These are phyloP conservation scores for Scelioninae gen. 2 DNA, from an alignment of 2,888 invertebrate genomes.

Conservation along the genomic window DNA sequence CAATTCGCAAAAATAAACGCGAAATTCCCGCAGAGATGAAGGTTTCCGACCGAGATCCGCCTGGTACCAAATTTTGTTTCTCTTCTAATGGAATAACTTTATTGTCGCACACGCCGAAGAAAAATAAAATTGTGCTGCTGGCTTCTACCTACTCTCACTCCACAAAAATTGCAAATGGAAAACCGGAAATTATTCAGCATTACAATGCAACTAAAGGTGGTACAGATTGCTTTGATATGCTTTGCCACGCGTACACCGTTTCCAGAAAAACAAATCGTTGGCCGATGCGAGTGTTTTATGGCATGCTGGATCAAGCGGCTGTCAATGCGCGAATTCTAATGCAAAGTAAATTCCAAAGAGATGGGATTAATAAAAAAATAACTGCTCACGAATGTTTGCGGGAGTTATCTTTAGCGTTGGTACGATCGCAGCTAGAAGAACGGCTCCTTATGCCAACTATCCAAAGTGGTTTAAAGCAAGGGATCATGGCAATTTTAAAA, in stretches of 20 bases:
- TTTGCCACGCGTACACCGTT: neutral
- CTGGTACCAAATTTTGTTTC: constrained; percentile 42
- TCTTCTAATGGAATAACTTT: constrained; percentile 26
- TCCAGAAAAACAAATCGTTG: constrained; percentile 6
- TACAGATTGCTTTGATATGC: neutral
- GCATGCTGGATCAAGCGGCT: constrained; percentile 46
- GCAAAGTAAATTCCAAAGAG: neutral
- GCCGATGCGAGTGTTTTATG: constrained; percentile 8
- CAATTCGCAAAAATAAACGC: constrained; percentile 58
- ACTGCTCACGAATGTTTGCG: neutral
- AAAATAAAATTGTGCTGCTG: constrained; percentile 50
- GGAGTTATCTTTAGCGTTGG: neutral
- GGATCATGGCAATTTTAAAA: neutral
- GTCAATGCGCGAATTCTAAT: constrained; percentile 5
- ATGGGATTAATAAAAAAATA: neutral
- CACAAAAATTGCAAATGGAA: too few species aligned
- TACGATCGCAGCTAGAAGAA: neutral
- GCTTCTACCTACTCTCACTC: neutral
- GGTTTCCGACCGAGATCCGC: constrained; percentile 26
- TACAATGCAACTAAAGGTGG: constrained; percentile 16
- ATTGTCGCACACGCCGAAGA: constrained; percentile 43
- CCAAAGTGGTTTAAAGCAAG: neutral
- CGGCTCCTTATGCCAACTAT: neutral
- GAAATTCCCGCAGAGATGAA: constrained; percentile 55
- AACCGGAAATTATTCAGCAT: neutral